These are phyloP conservation scores for Strigamia crassipes DNA, from an alignment of 2,888 invertebrate species.

Conservation along the genomic window DNA sequence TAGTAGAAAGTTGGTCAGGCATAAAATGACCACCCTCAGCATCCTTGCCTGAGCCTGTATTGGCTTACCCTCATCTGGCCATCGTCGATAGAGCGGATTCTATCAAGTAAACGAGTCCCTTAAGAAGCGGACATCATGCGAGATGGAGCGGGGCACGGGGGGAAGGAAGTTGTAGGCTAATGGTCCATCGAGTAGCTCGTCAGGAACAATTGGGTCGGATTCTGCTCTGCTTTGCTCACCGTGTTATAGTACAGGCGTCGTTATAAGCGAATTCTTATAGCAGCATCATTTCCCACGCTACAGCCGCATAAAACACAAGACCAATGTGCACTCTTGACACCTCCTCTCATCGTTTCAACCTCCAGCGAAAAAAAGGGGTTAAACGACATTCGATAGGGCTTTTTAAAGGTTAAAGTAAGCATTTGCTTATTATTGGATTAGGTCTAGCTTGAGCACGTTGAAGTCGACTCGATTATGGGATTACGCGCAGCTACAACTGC, in stretches of 20 bases:
- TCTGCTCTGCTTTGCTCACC: slow-evolving; percentile 21
- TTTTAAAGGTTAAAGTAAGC: neutral
- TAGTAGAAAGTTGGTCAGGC: slow-evolving; percentile 34
- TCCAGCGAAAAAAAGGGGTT: neutral
- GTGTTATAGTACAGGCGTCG: slow-evolving; percentile 14
- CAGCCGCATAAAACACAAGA: neutral
- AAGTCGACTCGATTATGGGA: neutral
- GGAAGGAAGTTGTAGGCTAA: slow-evolving; percentile 40
- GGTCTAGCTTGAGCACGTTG: neutral
- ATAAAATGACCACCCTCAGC: slow-evolving; percentile 37
- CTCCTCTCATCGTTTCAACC: neutral
- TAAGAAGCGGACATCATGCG: slow-evolving; percentile 31
- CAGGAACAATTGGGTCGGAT: slow-evolving; percentile 36
- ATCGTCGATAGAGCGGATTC: slow-evolving; percentile 40
- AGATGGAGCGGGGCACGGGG: slow-evolving; percentile 5
- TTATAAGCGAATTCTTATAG: slow-evolving; percentile 37
- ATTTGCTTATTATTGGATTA: neutral
- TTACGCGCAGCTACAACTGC: neutral
- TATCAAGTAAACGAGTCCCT: slow-evolving; percentile 42
- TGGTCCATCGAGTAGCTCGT: slow-evolving; percentile 42
- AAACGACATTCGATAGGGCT: neutral
- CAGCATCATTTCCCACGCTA: slow-evolving; percentile 30
- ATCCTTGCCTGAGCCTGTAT: slow-evolving; percentile 18
- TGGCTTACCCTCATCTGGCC: slow-evolving; percentile 39
- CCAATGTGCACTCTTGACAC: slow-evolving; percentile 32